Conservation (phyloP, 2,888 invertebrate genomes). For the Protonemura montana region DNA sequence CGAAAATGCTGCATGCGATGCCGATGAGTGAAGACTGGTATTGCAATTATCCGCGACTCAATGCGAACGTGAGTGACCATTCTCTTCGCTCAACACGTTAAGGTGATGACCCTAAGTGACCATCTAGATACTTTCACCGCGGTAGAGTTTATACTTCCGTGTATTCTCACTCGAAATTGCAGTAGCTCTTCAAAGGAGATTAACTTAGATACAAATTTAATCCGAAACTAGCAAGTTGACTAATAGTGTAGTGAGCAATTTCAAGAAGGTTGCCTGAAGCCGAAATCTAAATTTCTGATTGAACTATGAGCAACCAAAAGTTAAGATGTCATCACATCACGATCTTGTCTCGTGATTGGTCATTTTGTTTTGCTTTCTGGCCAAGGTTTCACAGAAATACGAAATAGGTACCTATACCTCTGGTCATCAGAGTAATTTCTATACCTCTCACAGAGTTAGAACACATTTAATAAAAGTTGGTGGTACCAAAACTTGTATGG, state of each 20-base stretch:
- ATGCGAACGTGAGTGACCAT: slow-evolving; percentile 7
- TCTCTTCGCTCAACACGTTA: slow-evolving; percentile 5
- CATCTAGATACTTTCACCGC: background rate
- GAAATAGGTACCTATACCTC: background rate
- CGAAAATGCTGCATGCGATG: background rate
- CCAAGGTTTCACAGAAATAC: background rate
- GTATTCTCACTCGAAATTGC: background rate
- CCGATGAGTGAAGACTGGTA: background rate
- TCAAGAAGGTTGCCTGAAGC: background rate
- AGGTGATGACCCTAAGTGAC: slow-evolving; percentile 4
- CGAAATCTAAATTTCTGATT: background rate
- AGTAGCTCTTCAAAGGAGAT: background rate
- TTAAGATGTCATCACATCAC: background rate
- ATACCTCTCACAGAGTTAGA: no score
- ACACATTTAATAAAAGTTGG: no score
- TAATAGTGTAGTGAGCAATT: background rate
- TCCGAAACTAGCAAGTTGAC: background rate
- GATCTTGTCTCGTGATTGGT: background rate
- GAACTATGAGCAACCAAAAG: background rate
- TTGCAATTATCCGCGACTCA: background rate
- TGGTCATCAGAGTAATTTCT: no score
- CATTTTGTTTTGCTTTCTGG: background rate
- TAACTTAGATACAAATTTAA: background rate
- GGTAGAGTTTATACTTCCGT: background rate
- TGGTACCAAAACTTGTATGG: no score